Base-by-base conservation (phyloP, 2,888 invertebrate species). In the Tribolium freemani region DNA sequence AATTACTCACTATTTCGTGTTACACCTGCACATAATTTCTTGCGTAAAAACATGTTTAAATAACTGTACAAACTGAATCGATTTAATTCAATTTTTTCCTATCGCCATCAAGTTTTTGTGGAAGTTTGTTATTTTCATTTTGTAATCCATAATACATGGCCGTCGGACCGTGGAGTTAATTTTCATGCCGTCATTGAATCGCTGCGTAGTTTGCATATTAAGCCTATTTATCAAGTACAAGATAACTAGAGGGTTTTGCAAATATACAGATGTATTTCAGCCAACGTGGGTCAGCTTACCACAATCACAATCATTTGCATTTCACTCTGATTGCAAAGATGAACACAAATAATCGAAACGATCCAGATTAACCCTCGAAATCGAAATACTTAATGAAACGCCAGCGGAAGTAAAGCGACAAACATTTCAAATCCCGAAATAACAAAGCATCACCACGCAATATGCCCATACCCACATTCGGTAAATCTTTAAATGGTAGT, bases 171-270 rank as follows among this genome's bases (percentile, higher is more conserved):
- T 26, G 26, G 20, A 72, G 56, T 68, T 71, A 67, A 72, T 68
- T 72, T 72, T 51, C 44, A 13, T 8, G 61, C 50, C 46, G 61
- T 68, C 72, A 72, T 72, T 48, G 56, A 46, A 60, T 45, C 60
- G 63, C 64, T 31, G 38, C 58, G 71, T 75, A 58, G 72, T 75
- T 75, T 76, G 72, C 73, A 75, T 76, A 76, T 75, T 75, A 76
- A 71, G 70, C 73, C 75, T 75, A 76, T 76, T 76, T 75, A 74
- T 76, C 75, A 73, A 73, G 51, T 75, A 76, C 73, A 76, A 75
- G 76, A 76, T 76, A 76, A 75, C 73, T 73, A 60, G 70, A 76
- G 76, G 76, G 75, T 76, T 73, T 72, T 70, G 75, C 72, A 75
- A 76, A 76, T 76, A 76, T 63, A 73, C 70, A 51, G 50, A 73